These are phyloP conservation scores for Helleia helle DNA, from an alignment of 2,888 invertebrate species.

Conservation along the genomic window DNA sequence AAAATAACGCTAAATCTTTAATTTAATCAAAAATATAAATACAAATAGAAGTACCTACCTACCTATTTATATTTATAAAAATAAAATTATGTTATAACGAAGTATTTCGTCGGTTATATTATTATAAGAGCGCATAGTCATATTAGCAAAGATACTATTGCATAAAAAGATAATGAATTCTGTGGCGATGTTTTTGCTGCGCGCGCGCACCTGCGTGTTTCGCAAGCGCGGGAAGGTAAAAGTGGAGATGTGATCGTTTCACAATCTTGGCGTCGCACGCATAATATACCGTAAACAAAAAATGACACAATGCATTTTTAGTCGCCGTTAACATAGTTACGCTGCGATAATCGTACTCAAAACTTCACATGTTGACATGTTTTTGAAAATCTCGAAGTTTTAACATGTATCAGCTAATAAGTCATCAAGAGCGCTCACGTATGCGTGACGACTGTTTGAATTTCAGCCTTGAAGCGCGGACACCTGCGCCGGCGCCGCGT, in stretches of 20 bases:
- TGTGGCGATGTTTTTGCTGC: slow-evolving; percentile 63
- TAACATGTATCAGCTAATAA: slow-evolving; percentile 32
- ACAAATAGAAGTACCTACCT: too few species aligned
- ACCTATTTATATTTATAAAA: too few species aligned
- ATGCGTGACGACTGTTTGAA: slow-evolving; percentile 72
- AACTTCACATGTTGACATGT: neutral
- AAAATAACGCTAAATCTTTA: too few species aligned
- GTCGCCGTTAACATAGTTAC: neutral
- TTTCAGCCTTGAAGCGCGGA: slow-evolving; percentile 74
- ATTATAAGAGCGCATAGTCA: too few species aligned
- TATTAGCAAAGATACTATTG: slow-evolving; percentile 40
- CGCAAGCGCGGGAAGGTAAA: slow-evolving; percentile 70
- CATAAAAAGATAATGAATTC: slow-evolving; percentile 70
- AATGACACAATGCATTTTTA: neutral
- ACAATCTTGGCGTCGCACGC: slow-evolving; percentile 49
- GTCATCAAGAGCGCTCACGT: slow-evolving; percentile 54
- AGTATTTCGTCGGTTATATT: too few species aligned
- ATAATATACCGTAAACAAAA: slow-evolving; percentile 33
- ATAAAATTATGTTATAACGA: too few species aligned
- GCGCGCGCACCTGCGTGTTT: slow-evolving; percentile 76
- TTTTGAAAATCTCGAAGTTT: slow-evolving; percentile 8
- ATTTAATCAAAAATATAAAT: too few species aligned
- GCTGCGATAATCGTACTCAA: neutral
- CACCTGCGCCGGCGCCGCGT: slow-evolving; percentile 78
- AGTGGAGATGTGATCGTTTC: slow-evolving; percentile 68